Conservation (phyloP, 35 echinoderm and acorn worm species). For the Apostichopus parvimensis region DNA sequence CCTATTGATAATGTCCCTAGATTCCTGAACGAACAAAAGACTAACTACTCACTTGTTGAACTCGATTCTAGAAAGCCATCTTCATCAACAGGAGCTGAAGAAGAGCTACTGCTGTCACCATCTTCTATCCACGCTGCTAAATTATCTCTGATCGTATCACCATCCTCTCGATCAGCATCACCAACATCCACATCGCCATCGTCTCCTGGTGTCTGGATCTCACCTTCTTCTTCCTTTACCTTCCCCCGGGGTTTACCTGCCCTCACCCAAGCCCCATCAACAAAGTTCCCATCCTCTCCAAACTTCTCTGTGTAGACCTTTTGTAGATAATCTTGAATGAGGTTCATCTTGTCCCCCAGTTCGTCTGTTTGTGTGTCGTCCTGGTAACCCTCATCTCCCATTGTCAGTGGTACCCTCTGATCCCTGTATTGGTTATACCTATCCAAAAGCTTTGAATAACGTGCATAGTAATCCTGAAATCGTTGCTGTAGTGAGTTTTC, state of each 20-base stretch:
- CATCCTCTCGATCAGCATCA: background rate
- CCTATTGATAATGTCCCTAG: no score
- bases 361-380: background rate
- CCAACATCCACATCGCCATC: background rate
- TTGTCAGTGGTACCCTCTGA: background rate
- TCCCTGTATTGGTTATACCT: slow-evolving; percentile 43
- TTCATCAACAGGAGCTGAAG: no score
- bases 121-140: no score
- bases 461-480: slow-evolving; percentile 48
- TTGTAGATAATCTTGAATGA: slow-evolving; percentile 36
- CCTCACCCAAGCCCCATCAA: slow-evolving; percentile 48
- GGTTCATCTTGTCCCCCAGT: slow-evolving; percentile 39
- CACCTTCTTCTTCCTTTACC: background rate
- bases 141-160: no score
- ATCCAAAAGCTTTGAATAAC: slow-evolving; percentile 16
- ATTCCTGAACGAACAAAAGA: no score
- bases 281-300: slow-evolving; percentile 34
- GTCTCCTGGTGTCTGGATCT: background rate
- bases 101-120: no score
- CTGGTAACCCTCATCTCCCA: background rate
- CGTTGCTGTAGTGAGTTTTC: background rate
- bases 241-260: slow-evolving; percentile 9
- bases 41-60: no score
- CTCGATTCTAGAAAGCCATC: no score
- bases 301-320: slow-evolving; percentile 32